Evolutionary conservation across 2,888 invertebrate species (phyloP).

Genomic region (Calameuta pallipes): DNA sequence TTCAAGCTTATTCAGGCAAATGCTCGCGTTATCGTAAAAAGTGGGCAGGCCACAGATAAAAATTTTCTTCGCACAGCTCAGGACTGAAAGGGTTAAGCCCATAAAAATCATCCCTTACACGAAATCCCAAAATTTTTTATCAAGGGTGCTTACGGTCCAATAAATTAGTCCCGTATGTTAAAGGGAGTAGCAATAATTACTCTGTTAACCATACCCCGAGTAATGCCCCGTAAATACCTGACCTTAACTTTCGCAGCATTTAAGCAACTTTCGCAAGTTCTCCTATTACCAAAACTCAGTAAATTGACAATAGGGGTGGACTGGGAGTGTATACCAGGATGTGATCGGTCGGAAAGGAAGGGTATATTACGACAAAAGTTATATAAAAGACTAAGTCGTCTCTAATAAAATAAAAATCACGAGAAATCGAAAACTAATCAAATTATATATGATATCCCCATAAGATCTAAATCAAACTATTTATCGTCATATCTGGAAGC

Average conservation of each 20-base stretch:
- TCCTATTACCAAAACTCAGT: not conserved
- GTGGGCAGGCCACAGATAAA: too few relatives aligned
- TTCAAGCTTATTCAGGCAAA: too few relatives aligned
- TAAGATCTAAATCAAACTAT: not conserved
- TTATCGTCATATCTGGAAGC: not conserved
- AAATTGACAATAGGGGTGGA: not conserved
- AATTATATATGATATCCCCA: not conserved
- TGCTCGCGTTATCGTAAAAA: too few relatives aligned
- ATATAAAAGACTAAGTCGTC: not conserved
- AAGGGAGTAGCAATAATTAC: not conserved
- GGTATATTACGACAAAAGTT: not conserved
- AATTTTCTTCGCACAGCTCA: too few relatives aligned
- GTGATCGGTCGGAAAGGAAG: not conserved
- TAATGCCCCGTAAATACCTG: not conserved
- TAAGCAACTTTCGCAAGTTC: not conserved
- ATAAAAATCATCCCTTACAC: not conserved
- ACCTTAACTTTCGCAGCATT: not conserved
- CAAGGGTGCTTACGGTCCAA: constrained; percentile 17
- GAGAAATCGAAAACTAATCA: not conserved
- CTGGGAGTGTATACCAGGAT: not conserved
- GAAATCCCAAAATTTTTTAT: not conserved
- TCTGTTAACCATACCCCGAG: not conserved
- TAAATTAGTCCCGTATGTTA: constrained; percentile 41
- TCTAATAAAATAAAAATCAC: not conserved
- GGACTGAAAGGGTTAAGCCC: not conserved